Percentiles rank a stretch among this genome's conserved stretches.
Evolutionary conservation across 2,888 invertebrate species (phyloP).

Genomic region (Bimastos eiseni): DNA sequence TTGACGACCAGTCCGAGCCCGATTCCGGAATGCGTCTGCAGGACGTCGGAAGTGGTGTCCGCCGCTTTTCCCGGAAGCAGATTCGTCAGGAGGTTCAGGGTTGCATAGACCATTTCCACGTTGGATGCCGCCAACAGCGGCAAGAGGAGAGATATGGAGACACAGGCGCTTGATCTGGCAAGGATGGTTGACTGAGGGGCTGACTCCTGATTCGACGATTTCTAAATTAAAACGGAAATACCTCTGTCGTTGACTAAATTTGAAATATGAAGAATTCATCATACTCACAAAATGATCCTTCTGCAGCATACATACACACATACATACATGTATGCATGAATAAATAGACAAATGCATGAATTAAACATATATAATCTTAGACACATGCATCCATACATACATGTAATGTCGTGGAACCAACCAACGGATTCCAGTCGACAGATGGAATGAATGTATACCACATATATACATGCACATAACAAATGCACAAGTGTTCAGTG

Average conservation of each 20-base stretch:
- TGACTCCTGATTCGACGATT: neutral
- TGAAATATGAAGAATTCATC: neutral
- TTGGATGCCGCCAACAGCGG: conserved; percentile 48
- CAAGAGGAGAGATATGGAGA: conserved; percentile 50
- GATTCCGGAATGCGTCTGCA: conserved; percentile 49
- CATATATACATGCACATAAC: too few relatives aligned
- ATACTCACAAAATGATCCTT: neutral
- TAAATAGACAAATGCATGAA: too few relatives aligned
- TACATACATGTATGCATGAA: too few relatives aligned
- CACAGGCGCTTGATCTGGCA: conserved; percentile 49
- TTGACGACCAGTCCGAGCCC: conserved; percentile 43
- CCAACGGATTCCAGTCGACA: too few relatives aligned
- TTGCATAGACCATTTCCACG: conserved; percentile 46
- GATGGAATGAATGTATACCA: too few relatives aligned
- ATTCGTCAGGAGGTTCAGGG: conserved; percentile 45
- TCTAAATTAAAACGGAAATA: neutral
- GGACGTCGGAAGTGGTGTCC: conserved; percentile 17
- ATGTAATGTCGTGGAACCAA: too few relatives aligned
- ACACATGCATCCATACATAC: too few relatives aligned
- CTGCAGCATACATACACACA: too few relatives aligned
- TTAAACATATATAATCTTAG: too few relatives aligned
- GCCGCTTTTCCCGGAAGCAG: conserved; percentile 48
- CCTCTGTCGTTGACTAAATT: neutral
- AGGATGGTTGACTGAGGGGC: conserved; percentile 42
- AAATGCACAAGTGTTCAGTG: too few relatives aligned